phyloP scores from a whole-genome alignment of 2,797 vertebrate species.

The Miichthys miiuy region DNA sequence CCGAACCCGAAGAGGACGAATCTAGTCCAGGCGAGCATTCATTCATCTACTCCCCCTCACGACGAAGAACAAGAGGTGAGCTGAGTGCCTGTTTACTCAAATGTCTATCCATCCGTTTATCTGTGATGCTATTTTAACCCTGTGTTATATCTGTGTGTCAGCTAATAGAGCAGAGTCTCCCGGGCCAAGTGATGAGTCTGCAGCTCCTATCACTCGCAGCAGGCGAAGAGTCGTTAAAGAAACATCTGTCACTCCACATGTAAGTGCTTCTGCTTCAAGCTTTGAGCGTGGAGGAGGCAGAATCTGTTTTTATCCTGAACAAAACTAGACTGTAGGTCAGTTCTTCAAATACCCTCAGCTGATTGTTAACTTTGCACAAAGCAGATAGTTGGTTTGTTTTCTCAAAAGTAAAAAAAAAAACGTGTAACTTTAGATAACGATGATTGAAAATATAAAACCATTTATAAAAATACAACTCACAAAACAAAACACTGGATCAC shows the following conservation, averaged over 20 bases:
- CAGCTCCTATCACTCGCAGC: constrained; percentile 86
- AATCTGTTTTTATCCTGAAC: not conserved
- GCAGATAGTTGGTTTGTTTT: not conserved
- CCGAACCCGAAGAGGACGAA: constrained; percentile 64
- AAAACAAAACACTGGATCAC: no score
- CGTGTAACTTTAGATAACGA: no score
- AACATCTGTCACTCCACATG: constrained; percentile 41
- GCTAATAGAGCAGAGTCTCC: constrained; percentile 79
- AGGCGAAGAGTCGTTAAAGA: constrained; percentile 74
- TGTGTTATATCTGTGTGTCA: constrained; percentile 63
- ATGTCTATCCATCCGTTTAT: not conserved
- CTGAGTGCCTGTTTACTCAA: accelerated
- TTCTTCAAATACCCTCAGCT: not conserved
- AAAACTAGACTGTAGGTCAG: not conserved
- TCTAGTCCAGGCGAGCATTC: constrained; percentile 70
- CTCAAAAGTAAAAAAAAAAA: not conserved
- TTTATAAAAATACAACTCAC: no score
- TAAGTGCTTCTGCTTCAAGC: constrained; percentile 24
- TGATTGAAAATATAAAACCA: no score
- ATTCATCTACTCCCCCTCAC: constrained; percentile 87
- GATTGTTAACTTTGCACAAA: not conserved
- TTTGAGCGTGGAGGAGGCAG: not conserved
- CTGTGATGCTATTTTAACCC: constrained; percentile 3
- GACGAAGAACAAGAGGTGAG: constrained; percentile 80
- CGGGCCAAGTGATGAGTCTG: constrained; percentile 68